phyloP scores from a whole-genome alignment of 1,140 invertebrate genomes.

The Triops longicaudatus region DNA sequence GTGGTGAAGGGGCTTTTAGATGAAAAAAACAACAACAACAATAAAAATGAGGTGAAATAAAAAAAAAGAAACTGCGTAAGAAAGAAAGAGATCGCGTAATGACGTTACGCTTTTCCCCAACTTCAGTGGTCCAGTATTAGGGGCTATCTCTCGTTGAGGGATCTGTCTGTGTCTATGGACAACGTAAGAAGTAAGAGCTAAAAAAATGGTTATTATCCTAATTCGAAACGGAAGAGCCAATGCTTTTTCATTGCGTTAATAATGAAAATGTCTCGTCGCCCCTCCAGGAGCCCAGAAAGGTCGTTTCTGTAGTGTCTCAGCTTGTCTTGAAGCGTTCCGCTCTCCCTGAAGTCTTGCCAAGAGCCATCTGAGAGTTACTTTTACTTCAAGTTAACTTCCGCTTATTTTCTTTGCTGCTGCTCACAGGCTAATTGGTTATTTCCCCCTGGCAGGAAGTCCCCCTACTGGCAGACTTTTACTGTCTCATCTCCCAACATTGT shows the following conservation, averaged over 20 bases:
- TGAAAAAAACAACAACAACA: no score
- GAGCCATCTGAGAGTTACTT: not conserved
- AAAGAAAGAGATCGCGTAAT: no score
- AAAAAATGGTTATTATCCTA: not conserved
- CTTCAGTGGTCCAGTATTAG: not conserved
- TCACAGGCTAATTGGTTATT: not conserved
- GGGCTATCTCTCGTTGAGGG: no score
- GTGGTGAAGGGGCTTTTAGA: no score
- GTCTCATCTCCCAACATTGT: not conserved
- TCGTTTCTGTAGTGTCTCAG: not conserved
- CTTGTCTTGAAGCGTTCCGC: not conserved
- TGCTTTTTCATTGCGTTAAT: not conserved
- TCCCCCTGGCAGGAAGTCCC: constrained; percentile 1
- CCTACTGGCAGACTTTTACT: not conserved
- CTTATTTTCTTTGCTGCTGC: not conserved
- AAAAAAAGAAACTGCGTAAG: no score
- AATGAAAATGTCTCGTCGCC: not conserved
- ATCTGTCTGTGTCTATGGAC: no score
- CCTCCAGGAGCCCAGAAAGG: not conserved
- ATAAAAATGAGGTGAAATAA: not conserved
- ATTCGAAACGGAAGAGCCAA: not conserved
- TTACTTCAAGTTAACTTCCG: constrained; percentile 8
- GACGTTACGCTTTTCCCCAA: not conserved
- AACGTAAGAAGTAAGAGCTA: not conserved
- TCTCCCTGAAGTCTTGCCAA: not conserved